Base-by-base conservation (phyloP, 2,113 vertebrate genomes). In the Mustela lutreola region DNA sequence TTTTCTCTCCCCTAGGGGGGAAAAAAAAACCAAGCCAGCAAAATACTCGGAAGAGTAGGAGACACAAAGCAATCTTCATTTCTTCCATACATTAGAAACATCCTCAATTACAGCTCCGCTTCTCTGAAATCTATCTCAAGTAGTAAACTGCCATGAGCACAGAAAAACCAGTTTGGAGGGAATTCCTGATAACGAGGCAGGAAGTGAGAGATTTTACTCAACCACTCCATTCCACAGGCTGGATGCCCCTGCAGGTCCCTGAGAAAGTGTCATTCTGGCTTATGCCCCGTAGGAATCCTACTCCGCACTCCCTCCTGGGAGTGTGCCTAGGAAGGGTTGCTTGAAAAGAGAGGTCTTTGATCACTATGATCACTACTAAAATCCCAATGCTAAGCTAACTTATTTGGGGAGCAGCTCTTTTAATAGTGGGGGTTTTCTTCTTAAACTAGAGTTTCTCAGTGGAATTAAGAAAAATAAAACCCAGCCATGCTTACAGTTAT, bases 41-140 rank as follows among this genome's bases (percentile, higher is more conserved):
- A 90, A 97, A 95, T 92, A 95, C 50, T n/a, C 79, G 88, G 60
- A 18, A 80, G 31, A 96, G n/a, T 81, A 89, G 81, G 60, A 96
- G 87, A 94, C 26, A 94, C 48, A 81, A 94, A 87, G 75, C 12
- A 88, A 53, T 92, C 45, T 96, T 97, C 75, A 92, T 96, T 98
- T 96, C 42, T 95, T 83, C 39, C 36, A 95, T 63, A 95, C 1
- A 73, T 91, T n/a, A 79, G 42, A 95, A 97, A 96, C 58, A 94
- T 87, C 92, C 96, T 76, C 42, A 96, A 63, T 96, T 92, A 97
- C 11, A 96, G 50, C 84, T 95, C 60, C 71, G 31, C 39, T 90
- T 96, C 80, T 78, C 80, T 88, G 87, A 95, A 39, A n/a, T 87
- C n/a, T n/a, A 90, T 50, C 90, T 93, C 70, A 95, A 95, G 45